Evolutionary conservation across 2,797 vertebrate species (phyloP), one percentile per base, ranked within the genome.

Genomic region (Phoeniculus purpureus): DNA sequence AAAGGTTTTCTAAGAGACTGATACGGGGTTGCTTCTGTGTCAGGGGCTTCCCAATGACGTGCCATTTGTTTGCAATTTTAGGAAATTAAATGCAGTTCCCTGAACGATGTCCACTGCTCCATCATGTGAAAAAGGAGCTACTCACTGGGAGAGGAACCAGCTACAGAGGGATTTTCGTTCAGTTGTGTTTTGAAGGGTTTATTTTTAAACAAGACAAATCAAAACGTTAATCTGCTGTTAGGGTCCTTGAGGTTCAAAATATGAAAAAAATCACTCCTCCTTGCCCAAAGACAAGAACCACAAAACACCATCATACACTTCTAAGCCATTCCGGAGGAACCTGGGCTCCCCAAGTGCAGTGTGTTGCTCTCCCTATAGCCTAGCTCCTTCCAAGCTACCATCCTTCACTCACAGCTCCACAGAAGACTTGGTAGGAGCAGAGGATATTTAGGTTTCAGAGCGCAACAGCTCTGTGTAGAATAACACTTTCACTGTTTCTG

Each of bases 301-400:
- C n/a, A n/a, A n/a, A 65, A 4, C 22, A 4, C 15, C n/a, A 2
- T 14, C 26, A 21, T 5, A 21, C 15, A 61, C 12, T 47, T 37
- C 47, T 60, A 51, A 59, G 48, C 22, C 64, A 54, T 54, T 71
- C 58, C 61, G 7, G 2, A 59, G 60, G 60, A 92, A 23, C 29
- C 27, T 10, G 3, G 29, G 47, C 43, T 86, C 4, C 1, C 58
- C 16, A 47, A 47, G 27, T 25, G 26, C 0, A 0, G 23, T 43
- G 25, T 5, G 14, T 8, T 78, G 15, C 25, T 64, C 47, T 64
- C 55, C 16, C 47, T 43, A 3, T 2, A 40, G 62, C 32, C 81
- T 75, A 47, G 52, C 26, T 14, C 4, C 45, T 81, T 55, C 60
- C n/a, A 29, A 73, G 40, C 47, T n/a, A 59, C 26, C 13, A 22